Percentiles rank a stretch among this genome's conserved stretches.
These are phyloP conservation scores for Anguilla marmorata DNA, from an alignment of 2,797 vertebrate genomes.

Conservation along the genomic window DNA sequence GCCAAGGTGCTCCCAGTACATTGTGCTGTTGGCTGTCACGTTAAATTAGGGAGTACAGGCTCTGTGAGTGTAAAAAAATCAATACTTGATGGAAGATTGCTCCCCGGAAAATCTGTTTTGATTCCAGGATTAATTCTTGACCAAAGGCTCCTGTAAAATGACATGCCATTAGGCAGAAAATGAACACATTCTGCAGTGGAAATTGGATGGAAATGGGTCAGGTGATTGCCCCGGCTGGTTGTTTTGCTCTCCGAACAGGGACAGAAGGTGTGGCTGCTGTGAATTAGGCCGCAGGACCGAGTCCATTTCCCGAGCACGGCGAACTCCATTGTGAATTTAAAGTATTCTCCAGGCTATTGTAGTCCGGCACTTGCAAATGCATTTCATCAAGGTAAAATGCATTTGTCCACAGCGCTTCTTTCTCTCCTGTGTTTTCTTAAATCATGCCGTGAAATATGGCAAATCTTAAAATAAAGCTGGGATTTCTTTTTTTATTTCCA, in stretches of 20 bases:
- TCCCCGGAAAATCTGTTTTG: slow-evolving; percentile 99
- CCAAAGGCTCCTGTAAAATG: slow-evolving; percentile 99
- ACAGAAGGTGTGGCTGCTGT: slow-evolving; percentile 82
- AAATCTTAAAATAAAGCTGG: slow-evolving; percentile 87
- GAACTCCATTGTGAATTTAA: slow-evolving; percentile 79
- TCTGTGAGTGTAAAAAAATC: slow-evolving; percentile 99
- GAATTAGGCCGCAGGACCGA: slow-evolving; percentile 78
- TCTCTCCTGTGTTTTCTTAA: slow-evolving; percentile 89
- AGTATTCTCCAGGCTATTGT: slow-evolving; percentile 91
- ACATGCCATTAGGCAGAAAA: slow-evolving; percentile 99
- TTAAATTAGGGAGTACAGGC: slow-evolving; percentile 99
- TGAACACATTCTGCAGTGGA: slow-evolving; percentile 99
- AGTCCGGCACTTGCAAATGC: slow-evolving; percentile 88
- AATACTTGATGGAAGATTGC: slow-evolving; percentile 99
- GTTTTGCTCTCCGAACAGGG: slow-evolving; percentile 80
- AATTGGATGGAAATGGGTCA: slow-evolving; percentile 99
- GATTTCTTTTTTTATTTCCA: slow-evolving; percentile 54
- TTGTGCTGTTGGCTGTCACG: slow-evolving; percentile 99
- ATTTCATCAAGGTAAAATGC: slow-evolving; percentile 85
- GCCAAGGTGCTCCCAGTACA: slow-evolving; percentile 98
- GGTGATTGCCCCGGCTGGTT: slow-evolving; percentile 94
- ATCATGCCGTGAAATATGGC: slow-evolving; percentile 80
- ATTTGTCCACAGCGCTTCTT: slow-evolving; percentile 76
- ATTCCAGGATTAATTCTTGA: slow-evolving; percentile 99
- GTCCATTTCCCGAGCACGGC: slow-evolving; percentile 81